Percentiles rank a stretch among this genome's conserved stretches.
These are phyloP conservation scores for Holacanthella duospinosa DNA, from an alignment of 2,888 invertebrate species.

Conservation along the genomic window DNA sequence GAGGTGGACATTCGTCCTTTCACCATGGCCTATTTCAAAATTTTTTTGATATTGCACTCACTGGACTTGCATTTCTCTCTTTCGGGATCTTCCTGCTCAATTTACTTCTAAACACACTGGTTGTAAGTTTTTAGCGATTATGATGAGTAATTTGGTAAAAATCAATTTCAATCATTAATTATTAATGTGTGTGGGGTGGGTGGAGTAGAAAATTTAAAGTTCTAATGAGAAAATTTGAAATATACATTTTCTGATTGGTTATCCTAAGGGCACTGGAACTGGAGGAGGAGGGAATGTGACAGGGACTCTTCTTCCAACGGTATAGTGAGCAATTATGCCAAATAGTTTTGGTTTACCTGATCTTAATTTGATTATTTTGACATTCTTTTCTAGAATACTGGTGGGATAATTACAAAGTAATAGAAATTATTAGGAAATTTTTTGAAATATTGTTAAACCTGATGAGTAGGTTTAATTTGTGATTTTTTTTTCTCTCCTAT, in stretches of 20 bases:
- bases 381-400: too few species aligned
- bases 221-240: background rate
- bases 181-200: too few species aligned
- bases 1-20: background rate
- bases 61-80: slow-evolving; percentile 33
- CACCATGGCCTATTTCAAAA: slow-evolving; percentile 16
- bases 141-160: too few species aligned
- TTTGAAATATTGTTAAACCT: too few species aligned
- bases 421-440: too few species aligned
- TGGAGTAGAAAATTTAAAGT: background rate
- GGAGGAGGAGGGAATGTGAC: background rate
- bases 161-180: too few species aligned
- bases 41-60: slow-evolving; percentile 36
- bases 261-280: slow-evolving; percentile 12
- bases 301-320: background rate
- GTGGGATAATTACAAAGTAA: too few species aligned
- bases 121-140: slow-evolving; percentile 22
- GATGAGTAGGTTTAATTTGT: too few species aligned
- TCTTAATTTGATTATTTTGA: too few species aligned
- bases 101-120: slow-evolving; percentile 32
- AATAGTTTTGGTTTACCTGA: too few species aligned
- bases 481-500: too few species aligned
- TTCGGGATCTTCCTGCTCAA: slow-evolving; percentile 34
- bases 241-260: background rate
- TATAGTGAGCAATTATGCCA: background rate